Conservation (phyloP, 2,797 vertebrate species). For the Thripadectes ignobilis region DNA sequence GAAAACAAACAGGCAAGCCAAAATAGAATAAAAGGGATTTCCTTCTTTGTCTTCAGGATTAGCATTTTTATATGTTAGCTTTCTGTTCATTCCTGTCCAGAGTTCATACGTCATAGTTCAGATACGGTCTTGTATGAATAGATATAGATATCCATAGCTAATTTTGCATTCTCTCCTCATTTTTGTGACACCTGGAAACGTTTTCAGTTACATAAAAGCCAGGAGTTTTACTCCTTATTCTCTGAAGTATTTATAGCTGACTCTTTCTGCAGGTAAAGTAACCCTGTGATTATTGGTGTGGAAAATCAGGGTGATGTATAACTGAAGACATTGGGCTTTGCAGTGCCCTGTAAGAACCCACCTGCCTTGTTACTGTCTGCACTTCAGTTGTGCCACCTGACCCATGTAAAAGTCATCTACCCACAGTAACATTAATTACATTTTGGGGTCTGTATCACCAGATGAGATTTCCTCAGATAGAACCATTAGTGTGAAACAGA, state of each 20-base stretch:
- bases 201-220: not conserved
- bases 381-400: not conserved
- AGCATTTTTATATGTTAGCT: not conserved
- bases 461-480: not conserved
- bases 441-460: not conserved
- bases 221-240: not conserved
- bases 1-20: not conserved
- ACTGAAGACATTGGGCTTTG: not conserved
- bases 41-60: not conserved
- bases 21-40: not conserved
- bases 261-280: not conserved
- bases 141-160: not conserved
- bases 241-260: not conserved
- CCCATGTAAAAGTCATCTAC: not conserved
- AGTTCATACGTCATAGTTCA: not conserved
- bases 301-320: fast-evolving
- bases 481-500: not conserved
- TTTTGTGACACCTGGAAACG: not conserved
- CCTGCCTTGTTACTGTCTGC: not conserved
- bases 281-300: not conserved
- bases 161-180: not conserved
- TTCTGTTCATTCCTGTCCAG: not conserved
- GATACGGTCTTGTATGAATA: not conserved
- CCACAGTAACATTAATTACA: not conserved
- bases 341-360: not conserved